phyloP scores from a whole-genome alignment of 2,113 vertebrate species.

The human region DNA sequence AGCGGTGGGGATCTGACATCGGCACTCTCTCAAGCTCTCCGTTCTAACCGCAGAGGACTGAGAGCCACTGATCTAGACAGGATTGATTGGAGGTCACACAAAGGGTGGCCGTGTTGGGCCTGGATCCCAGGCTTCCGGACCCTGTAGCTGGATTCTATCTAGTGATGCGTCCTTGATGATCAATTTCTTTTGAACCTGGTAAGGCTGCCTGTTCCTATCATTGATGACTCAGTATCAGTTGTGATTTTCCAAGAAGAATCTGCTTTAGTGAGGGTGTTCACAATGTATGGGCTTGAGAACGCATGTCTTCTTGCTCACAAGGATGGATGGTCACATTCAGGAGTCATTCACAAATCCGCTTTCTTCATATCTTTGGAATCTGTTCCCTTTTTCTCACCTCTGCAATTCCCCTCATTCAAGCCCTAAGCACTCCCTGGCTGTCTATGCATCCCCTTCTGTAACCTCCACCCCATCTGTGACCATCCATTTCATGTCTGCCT shows the following conservation, averaged over 20 bases:
- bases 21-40: not conserved
- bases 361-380: not conserved
- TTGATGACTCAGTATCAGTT: no score
- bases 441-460: not conserved
- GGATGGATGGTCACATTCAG: not conserved
- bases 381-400: not conserved
- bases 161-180: not conserved
- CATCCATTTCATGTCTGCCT: not conserved
- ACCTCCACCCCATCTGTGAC: not conserved
- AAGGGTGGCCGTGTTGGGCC: not conserved
- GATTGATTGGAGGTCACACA: not conserved
- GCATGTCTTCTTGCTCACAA: not conserved
- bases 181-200: not conserved
- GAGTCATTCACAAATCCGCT: not conserved
- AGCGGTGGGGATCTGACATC: no score
- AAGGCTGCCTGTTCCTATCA: not conserved
- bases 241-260: not conserved
- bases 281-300: rapidly evolving
- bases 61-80: not conserved
- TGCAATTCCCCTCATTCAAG: not conserved
- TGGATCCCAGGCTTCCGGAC: not conserved
- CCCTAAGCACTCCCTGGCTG: no score
- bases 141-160: not conserved
- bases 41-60: not conserved
- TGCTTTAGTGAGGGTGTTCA: not conserved